phyloP scores from a whole-genome alignment of 1,140 invertebrate genomes.

The Samia ricini region DNA sequence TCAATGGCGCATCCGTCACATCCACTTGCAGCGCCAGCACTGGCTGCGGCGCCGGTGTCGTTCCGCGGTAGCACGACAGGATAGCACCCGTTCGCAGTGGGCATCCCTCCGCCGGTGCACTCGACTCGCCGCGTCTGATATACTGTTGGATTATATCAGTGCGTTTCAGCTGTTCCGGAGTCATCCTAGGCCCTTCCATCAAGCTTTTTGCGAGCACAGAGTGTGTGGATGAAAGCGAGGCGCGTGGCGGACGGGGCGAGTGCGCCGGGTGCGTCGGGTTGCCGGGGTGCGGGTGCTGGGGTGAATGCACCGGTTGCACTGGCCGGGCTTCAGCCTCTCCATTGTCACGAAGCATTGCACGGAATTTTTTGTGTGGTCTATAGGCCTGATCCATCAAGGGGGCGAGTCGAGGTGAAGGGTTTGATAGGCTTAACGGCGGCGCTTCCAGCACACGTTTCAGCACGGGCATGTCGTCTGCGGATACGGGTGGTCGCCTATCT shows the following conservation, averaged over 20 bases:
- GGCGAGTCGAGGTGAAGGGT: constrained; percentile 79
- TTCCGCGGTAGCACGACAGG: constrained; percentile 61
- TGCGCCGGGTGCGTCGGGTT: constrained; percentile 76
- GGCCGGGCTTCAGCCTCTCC: constrained; percentile 83
- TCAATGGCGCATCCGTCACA: constrained; percentile 89
- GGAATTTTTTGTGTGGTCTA: constrained; percentile 96
- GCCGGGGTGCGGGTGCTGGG: constrained; percentile 70
- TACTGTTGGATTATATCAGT: constrained; percentile 94
- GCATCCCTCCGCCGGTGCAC: constrained; percentile 47
- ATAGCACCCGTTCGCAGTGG: constrained; percentile 47
- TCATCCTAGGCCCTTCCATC: constrained; percentile 93
- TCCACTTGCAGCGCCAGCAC: constrained; percentile 85
- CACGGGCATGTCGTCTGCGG: constrained; percentile 94
- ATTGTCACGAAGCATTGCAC: constrained; percentile 87
- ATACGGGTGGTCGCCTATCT: constrained; percentile 78
- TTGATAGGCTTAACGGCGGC: constrained; percentile 89
- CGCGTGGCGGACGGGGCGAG: constrained; percentile 62
- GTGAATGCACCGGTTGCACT: constrained; percentile 43
- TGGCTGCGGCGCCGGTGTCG: constrained; percentile 68
- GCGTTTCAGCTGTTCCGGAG: constrained; percentile 91
- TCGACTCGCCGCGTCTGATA: constrained; percentile 86
- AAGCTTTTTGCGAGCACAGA: constrained; percentile 91
- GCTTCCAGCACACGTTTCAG: constrained; percentile 94
- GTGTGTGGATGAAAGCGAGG: constrained; percentile 88
- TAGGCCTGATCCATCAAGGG: constrained; percentile 94